phyloP scores from a whole-genome alignment of 2,797 vertebrate genomes.

The Enteromius argenteus region DNA sequence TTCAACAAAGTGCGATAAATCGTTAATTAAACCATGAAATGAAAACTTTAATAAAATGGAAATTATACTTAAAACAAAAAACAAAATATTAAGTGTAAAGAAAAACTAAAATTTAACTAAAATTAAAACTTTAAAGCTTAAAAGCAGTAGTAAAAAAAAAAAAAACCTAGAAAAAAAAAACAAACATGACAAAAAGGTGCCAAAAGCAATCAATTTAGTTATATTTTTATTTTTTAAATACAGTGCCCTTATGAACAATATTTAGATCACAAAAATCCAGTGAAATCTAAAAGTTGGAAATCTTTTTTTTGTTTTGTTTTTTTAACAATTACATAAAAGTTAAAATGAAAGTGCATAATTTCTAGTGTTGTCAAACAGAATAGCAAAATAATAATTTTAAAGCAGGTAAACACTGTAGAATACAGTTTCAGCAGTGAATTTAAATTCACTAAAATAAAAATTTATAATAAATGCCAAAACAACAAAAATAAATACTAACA shows the following conservation, averaged over 20 bases:
- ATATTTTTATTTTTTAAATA: too few relatives aligned
- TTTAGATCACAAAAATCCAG: neutral
- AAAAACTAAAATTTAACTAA: neutral
- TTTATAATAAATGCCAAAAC: neutral
- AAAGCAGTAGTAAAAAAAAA: too few relatives aligned
- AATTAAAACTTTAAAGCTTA: neutral
- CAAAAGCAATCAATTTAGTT: neutral
- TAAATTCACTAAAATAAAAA: neutral
- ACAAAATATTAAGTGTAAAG: neutral
- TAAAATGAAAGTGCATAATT: neutral
- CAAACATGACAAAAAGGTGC: neutral
- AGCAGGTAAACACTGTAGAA: neutral
- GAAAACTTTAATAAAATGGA: neutral
- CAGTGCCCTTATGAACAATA: too few relatives aligned
- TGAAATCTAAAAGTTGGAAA: neutral
- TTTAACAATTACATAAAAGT: neutral
- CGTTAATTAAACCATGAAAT: neutral
- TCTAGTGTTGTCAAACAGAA: neutral
- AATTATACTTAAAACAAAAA: neutral
- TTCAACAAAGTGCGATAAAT: too few relatives aligned
- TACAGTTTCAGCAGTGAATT: neutral
- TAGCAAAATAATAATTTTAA: neutral
- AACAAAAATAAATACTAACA: neutral
- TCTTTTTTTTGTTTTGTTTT: neutral
- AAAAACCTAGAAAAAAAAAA: neutral